Evolutionary conservation across 2,797 vertebrate species (phyloP).

Genomic region (Phoxinus dragarum): DNA sequence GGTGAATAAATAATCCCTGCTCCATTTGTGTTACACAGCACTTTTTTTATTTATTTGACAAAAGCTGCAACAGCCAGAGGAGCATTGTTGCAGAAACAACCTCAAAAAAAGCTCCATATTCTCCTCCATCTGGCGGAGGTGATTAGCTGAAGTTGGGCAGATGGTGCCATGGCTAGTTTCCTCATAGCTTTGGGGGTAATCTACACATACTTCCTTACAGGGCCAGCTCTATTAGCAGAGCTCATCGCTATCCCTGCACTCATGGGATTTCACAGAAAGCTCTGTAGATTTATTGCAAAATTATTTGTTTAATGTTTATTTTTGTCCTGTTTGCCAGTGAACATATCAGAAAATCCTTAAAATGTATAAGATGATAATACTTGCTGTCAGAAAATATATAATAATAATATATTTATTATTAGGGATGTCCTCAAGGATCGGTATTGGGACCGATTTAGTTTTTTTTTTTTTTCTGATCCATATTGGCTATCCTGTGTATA

Average conservation of each 20-base stretch:
- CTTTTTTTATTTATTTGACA: slow-evolving; percentile 18
- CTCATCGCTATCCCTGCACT: slow-evolving; percentile 22
- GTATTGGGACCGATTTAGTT: too few species aligned
- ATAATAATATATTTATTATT: too few species aligned
- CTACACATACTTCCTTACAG: slow-evolving; percentile 63
- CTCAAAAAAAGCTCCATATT: slow-evolving; percentile 47
- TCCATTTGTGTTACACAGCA: slow-evolving; percentile 28
- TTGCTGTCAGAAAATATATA: neutral
- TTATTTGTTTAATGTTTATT: neutral
- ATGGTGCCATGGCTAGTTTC: slow-evolving; percentile 68
- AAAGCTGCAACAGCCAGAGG: slow-evolving; percentile 57
- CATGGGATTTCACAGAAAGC: neutral
- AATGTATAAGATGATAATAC: neutral
- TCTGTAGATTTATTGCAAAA: neutral
- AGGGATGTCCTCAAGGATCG: too few species aligned
- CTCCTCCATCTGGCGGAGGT: slow-evolving; percentile 74
- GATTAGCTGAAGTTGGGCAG: slow-evolving; percentile 76
- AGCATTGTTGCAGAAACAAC: slow-evolving; percentile 68
- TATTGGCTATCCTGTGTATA: too few species aligned
- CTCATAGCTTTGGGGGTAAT: slow-evolving; percentile 68
- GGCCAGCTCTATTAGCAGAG: slow-evolving; percentile 55
- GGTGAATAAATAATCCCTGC: slow-evolving; percentile 21
- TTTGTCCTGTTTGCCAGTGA: neutral
- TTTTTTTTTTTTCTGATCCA: too few species aligned
- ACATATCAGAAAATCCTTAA: neutral